Conservation (phyloP, 2,113 vertebrate species). For the Saguinus midas region DNA sequence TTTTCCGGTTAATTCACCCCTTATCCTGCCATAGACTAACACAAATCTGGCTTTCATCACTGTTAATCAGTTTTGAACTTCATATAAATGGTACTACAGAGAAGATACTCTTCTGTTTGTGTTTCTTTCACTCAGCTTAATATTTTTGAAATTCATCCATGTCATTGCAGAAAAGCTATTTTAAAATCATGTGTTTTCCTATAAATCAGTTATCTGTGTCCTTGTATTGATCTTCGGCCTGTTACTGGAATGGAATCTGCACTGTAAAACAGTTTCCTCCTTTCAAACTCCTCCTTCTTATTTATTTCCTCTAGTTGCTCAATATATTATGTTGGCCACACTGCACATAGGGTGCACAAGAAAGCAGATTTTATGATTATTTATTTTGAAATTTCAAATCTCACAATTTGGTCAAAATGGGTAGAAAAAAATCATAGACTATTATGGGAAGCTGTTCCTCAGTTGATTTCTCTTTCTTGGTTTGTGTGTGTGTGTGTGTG, state of each 20-base stretch:
- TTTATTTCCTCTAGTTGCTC: neutral
- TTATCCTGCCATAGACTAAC: neutral
- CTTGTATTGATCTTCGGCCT: neutral
- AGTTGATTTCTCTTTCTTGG: neutral
- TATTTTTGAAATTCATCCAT: constrained; percentile 32
- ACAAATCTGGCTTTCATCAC: neutral
- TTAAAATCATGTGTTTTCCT: constrained; percentile 1
- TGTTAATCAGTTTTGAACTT: neutral
- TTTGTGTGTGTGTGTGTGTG: neutral
- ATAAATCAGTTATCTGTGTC: neutral
- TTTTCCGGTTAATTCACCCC: neutral
- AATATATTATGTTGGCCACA: neutral
- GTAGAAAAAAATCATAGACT: neutral
- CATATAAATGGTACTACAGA: neutral
- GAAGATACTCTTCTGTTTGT: neutral
- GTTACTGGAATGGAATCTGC: neutral
- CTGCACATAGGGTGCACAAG: neutral
- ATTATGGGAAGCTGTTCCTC: neutral
- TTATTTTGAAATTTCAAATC: constrained; percentile 2
- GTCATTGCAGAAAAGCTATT: neutral
- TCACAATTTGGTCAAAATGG: constrained; percentile 18
- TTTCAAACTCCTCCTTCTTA: constrained; percentile 13
- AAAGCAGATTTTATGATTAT: neutral
- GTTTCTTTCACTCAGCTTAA: neutral
- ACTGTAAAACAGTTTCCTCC: neutral